Evolutionary conservation across 2,113 vertebrate genomes (phyloP).

Genomic region (Corydoras maculifer): DNA sequence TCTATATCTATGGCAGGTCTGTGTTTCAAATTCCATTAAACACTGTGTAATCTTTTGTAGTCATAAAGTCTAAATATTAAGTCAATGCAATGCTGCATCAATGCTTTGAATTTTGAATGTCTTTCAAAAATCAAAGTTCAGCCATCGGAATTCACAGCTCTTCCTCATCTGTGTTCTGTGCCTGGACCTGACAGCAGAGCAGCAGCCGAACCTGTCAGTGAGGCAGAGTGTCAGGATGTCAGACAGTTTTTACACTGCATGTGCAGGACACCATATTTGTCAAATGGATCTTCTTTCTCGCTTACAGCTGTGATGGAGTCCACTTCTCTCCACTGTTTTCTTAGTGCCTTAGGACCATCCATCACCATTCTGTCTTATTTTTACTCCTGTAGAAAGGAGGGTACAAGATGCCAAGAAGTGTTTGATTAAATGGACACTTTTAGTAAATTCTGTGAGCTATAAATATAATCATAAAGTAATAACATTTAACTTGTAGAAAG

Average conservation of each 20-base stretch:
- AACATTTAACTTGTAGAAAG: no score
- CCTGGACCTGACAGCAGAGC: constrained; percentile 34
- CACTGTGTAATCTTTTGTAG: no score
- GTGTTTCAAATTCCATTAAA: no score
- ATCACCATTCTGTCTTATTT: constrained; percentile 38
- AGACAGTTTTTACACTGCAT: constrained; percentile 47
- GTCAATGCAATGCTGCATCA: neutral
- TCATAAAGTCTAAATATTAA: constrained; percentile 14
- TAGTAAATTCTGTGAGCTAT: neutral
- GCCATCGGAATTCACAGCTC: constrained; percentile 40
- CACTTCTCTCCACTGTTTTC: constrained; percentile 47
- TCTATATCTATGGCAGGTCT: no score
- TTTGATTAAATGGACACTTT: constrained; percentile 18
- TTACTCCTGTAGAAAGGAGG: constrained; percentile 1
- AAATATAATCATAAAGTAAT: no score
- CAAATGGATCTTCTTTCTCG: constrained; percentile 46
- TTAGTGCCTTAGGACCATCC: constrained; percentile 44
- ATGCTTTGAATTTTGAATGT: constrained; percentile 38
- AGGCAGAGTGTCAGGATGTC: constrained; percentile 54
- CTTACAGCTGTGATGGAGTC: constrained; percentile 48
- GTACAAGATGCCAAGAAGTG: constrained; percentile 8
- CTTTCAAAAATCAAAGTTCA: constrained; percentile 28
- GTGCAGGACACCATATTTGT: constrained; percentile 53
- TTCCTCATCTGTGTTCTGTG: constrained; percentile 36
- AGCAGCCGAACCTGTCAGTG: constrained; percentile 53